phyloP scores from a whole-genome alignment of 2,797 vertebrate species.

The Sternarchorhynchus goeldii region DNA sequence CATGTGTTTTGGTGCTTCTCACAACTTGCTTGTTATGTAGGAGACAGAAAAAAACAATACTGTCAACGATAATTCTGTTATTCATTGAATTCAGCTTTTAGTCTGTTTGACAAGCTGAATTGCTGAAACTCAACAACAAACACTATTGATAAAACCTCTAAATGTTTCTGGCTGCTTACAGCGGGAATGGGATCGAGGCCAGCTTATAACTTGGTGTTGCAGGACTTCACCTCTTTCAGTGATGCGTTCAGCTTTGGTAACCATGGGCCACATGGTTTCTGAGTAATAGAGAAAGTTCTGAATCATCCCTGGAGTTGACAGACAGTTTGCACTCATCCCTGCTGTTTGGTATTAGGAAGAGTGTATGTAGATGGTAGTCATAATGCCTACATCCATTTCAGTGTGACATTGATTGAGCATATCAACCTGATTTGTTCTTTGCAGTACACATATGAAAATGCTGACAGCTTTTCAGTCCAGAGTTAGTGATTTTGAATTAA shows the following conservation, averaged over 20 bases:
- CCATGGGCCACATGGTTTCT: slow-evolving; percentile 25
- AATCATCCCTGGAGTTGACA: slow-evolving; percentile 8
- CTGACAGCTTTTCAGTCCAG: background rate
- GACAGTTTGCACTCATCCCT: slow-evolving; percentile 6
- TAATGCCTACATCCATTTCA: background rate
- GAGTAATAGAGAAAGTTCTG: slow-evolving; percentile 17
- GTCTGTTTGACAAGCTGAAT: slow-evolving; percentile 12
- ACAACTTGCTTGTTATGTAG: slow-evolving; percentile 18
- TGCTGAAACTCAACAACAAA: slow-evolving; percentile 27
- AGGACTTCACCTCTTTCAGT: slow-evolving; percentile 1
- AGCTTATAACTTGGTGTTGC: slow-evolving; percentile 13
- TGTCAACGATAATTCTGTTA: slow-evolving; percentile 1
- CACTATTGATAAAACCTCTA: slow-evolving; percentile 3
- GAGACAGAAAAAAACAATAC: slow-evolving; percentile 13
- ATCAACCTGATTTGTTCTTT: background rate
- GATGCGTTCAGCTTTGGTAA: slow-evolving; percentile 19
- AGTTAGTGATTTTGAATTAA: background rate
- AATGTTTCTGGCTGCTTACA: background rate
- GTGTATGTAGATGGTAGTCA: background rate
- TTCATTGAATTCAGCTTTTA: slow-evolving; percentile 1
- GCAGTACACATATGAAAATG: background rate
- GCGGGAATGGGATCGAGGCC: background rate
- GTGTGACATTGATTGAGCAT: background rate
- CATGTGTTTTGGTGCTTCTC: slow-evolving; percentile 16
- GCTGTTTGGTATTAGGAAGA: background rate